Conservation (phyloP, 2,888 invertebrate genomes). For the Hemithea aestivaria region DNA sequence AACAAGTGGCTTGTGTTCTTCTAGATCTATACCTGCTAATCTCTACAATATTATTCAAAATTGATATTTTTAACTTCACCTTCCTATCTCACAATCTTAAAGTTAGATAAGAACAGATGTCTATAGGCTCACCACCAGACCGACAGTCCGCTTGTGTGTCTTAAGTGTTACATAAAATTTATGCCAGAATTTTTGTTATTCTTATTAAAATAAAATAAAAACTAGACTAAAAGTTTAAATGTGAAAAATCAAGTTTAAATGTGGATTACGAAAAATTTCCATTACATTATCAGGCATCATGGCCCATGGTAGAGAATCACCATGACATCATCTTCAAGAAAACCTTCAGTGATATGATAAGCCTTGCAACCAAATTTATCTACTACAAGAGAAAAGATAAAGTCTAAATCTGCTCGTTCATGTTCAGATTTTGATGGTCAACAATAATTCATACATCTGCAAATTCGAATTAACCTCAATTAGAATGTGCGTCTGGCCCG, state of each 20-base stretch:
- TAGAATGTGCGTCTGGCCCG: constrained; percentile 48
- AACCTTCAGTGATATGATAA: constrained; percentile 19
- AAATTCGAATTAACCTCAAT: constrained; percentile 57
- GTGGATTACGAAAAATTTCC: constrained; percentile 15
- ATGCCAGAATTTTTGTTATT: too few relatives aligned
- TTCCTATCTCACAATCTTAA: too few relatives aligned
- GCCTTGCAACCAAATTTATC: constrained; percentile 7
- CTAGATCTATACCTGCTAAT: too few relatives aligned
- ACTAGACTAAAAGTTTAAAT: too few relatives aligned
- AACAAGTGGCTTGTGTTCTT: too few relatives aligned
- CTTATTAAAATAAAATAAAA: too few relatives aligned
- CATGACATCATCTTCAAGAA: constrained; percentile 33
- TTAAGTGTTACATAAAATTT: too few relatives aligned
- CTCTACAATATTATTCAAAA: too few relatives aligned
- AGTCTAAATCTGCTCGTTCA: constrained; percentile 34
- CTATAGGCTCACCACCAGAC: too few relatives aligned
- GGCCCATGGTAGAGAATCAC: constrained; percentile 27
- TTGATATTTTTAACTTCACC: too few relatives aligned
- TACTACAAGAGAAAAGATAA: constrained; percentile 24
- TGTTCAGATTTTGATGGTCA: constrained; percentile 8
- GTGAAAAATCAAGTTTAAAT: background rate
- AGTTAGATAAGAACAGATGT: too few relatives aligned
- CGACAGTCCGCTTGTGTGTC: too few relatives aligned
- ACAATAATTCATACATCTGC: constrained; percentile 13
- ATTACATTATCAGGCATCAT: constrained; percentile 25